These are phyloP conservation scores for Tenthredo scrophulariae DNA, from an alignment of 2,888 invertebrate species.

Conservation along the genomic window DNA sequence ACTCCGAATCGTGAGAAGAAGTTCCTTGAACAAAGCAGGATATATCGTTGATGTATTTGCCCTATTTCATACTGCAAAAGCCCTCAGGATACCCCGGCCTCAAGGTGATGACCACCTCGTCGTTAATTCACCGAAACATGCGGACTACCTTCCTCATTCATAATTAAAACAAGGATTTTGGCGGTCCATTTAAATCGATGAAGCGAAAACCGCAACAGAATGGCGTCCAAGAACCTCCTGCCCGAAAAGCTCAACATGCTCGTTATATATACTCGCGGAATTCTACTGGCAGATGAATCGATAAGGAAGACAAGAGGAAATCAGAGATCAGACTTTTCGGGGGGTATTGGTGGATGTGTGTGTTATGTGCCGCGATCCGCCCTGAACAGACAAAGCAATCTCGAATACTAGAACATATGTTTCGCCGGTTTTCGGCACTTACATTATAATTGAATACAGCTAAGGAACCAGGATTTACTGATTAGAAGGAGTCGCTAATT, in stretches of 20 bases:
- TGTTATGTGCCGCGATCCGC: neutral
- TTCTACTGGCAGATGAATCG: constrained; percentile 19
- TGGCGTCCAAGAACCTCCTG: neutral
- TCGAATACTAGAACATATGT: neutral
- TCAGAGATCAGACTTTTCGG: neutral
- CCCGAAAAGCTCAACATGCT: neutral
- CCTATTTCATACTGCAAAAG: neutral
- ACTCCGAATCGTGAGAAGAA: neutral
- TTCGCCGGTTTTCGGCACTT: neutral
- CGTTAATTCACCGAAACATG: constrained; percentile 1
- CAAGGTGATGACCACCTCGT: constrained; percentile 3
- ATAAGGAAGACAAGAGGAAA: neutral
- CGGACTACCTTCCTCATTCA: neutral
- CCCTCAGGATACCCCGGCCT: neutral
- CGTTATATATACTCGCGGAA: neutral
- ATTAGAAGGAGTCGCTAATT: constrained; percentile 9
- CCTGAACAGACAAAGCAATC: neutral
- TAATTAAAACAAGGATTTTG: constrained; percentile 28
- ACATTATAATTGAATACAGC: neutral
- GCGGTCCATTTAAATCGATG: constrained; percentile 11
- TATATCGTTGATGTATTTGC: neutral
- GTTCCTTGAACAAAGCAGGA: constrained; percentile 4
- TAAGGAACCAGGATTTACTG: neutral
- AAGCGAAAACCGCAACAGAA: constrained; percentile 7
- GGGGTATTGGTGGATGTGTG: neutral